These are phyloP conservation scores for Phylloscopus whistleri DNA, from an alignment of 2,113 vertebrate genomes.

Conservation along the genomic window DNA sequence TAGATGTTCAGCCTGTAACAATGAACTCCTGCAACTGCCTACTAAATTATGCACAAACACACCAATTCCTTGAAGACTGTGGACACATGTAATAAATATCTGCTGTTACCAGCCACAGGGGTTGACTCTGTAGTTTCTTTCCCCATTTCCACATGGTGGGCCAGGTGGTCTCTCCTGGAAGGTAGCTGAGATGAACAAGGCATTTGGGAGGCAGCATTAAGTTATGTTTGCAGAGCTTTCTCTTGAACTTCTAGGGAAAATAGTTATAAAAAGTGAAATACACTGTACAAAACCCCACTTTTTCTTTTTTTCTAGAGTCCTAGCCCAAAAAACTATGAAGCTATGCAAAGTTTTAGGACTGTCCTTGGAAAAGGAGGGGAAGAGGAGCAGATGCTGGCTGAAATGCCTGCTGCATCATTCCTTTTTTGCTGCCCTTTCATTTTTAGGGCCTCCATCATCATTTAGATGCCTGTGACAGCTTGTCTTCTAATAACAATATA, in stretches of 20 bases:
- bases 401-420: not conserved
- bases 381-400: not conserved
- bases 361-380: not conserved
- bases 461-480: conserved; percentile 2
- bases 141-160: not conserved
- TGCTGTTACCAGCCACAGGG: not conserved
- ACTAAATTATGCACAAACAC: conserved; percentile 64
- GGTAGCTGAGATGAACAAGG: not conserved
- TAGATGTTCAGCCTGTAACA: conserved; percentile 52
- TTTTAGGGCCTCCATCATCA: not conserved
- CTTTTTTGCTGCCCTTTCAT: not conserved
- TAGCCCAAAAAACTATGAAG: not conserved
- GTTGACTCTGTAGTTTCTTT: not conserved
- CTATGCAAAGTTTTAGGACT: not conserved
- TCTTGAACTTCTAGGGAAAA: not conserved
- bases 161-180: not conserved
- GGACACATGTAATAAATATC: conserved; percentile 21
- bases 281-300: not conserved
- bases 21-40: conserved; percentile 41
- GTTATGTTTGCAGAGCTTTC: not conserved
- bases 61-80: conserved; percentile 2
- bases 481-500: not conserved
- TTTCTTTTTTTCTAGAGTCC: not conserved
- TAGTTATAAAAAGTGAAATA: not conserved
- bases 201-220: not conserved